Evolutionary conservation across 35 echinoderm and acorn worm species (phyloP), one percentile per base, ranked within the genome.

Genomic region (Nesometra sesokonis): DNA sequence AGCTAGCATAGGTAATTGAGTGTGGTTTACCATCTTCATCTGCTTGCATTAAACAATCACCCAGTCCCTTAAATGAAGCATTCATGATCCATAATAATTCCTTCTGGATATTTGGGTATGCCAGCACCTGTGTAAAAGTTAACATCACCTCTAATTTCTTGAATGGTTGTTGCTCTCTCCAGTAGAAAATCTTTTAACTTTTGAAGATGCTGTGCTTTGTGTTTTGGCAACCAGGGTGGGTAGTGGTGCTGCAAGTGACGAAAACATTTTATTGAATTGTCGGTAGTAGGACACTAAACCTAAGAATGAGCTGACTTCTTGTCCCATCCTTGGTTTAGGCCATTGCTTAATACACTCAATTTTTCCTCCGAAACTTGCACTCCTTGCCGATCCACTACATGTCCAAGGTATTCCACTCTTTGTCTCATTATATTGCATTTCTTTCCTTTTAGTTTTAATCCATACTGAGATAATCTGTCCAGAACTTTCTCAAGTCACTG

Each of bases 371-470:
- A 52, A 19, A 86, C 82, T 5, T 31, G 23, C 19, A 90, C 36
- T 29, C 88, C 88, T 3, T 78, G 19, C 13, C 31, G 7, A 5
- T n/a, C 32, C 11, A 90, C 57, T 0, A 86, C 46, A 36, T 90
- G 88, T 0, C 88, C 88, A 7, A 86, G 35, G 32, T 86, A 76
- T 57, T 85, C 36, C 3, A 85, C n/a, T 30, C 38, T 31, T n/a
- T 36, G 5, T 33, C 36, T 5, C 17, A 89, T 30, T 0, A 89
- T 31, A 11, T 46, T 0, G 67, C 87, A 89, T 39, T 89, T 89
- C 36, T 89, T 84, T 0, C 87, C 87, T 30, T 89, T 89, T 3
- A 89, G 27, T 32, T 89, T 89, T n/a, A 89, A 47, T 0, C 87
- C 87, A 67, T 89, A 15, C 0, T 31, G 0, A 27, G 21, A 7